A percentile compares a stretch with the other conserved stretches of the same genome.
Conservation (phyloP, 2,113 vertebrate species). For the Passer montanus region DNA sequence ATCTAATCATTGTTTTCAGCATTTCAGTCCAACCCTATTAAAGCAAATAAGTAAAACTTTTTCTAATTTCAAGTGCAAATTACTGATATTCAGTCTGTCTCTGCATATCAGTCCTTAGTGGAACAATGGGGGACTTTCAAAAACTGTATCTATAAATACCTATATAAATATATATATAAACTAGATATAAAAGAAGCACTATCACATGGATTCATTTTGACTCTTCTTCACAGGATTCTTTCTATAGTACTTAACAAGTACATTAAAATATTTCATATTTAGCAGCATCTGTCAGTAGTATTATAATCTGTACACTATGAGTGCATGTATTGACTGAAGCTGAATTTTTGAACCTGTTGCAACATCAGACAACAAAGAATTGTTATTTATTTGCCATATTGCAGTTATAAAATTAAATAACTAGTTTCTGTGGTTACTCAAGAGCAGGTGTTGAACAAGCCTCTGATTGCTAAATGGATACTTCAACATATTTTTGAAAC, state of each 20-base stretch:
- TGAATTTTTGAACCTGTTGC: constrained; percentile 77
- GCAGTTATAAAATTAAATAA: constrained; percentile 74
- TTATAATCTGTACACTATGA: constrained; percentile 6
- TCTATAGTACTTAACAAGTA: neutral
- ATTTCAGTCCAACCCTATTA: neutral
- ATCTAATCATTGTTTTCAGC: neutral
- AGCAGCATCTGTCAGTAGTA: constrained; percentile 39
- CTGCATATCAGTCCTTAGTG: neutral
- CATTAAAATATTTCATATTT: constrained; percentile 60
- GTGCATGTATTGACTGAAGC: constrained; percentile 53
- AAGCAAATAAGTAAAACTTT: neutral
- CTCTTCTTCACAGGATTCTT: neutral
- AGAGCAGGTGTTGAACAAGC: constrained; percentile 60
- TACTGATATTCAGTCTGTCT: neutral
- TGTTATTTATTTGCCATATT: constrained; percentile 70
- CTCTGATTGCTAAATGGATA: constrained; percentile 65
- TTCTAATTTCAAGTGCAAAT: neutral
- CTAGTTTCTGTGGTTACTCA: constrained; percentile 61
- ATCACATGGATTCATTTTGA: neutral
- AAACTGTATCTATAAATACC: neutral
- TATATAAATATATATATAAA: neutral
- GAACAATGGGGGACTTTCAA: neutral
- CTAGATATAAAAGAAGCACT: neutral
- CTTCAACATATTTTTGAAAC: constrained; percentile 61
- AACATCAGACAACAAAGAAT: constrained; percentile 56